Evolutionary conservation across 2,888 invertebrate species (phyloP).

Genomic region (Trisateles emortualis): DNA sequence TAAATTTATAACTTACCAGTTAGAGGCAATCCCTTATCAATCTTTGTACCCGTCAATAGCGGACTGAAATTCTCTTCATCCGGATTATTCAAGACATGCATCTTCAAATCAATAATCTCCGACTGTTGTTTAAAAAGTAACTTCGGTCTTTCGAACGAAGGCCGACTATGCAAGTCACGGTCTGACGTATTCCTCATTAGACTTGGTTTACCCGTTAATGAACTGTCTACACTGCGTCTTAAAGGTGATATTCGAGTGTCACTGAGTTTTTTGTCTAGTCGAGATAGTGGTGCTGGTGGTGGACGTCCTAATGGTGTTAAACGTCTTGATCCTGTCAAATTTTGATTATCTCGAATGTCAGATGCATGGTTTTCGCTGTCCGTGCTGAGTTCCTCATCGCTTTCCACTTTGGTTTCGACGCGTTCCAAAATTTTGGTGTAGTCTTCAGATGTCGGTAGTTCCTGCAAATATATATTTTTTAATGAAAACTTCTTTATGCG

Average conservation of each 20-base stretch:
- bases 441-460: conserved; percentile 83
- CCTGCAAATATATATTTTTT: conserved; percentile 55
- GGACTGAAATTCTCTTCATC: conserved; percentile 74
- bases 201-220: conserved; percentile 66
- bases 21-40: conserved; percentile 80
- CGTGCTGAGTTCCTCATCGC: conserved; percentile 80
- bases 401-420: conserved; percentile 83
- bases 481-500: not conserved
- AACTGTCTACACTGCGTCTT: conserved; percentile 71
- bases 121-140: conserved; percentile 78
- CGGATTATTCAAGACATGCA: conserved; percentile 73
- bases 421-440: conserved; percentile 82
- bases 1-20: conserved; percentile 70
- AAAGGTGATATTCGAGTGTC: conserved; percentile 77
- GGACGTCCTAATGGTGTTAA: conserved; percentile 74
- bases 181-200: conserved; percentile 70
- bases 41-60: conserved; percentile 62
- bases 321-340: conserved; percentile 58
- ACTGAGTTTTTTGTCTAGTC: conserved; percentile 72
- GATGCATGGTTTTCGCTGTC: conserved; percentile 78
- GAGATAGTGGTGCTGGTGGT: conserved; percentile 69
- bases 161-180: conserved; percentile 65
- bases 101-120: conserved; percentile 81
- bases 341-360: conserved; percentile 66
- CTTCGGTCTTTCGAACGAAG: conserved; percentile 74